Evolutionary conservation across 2,113 vertebrate genomes (phyloP).

Genomic region (Leptocoma aspasia): DNA sequence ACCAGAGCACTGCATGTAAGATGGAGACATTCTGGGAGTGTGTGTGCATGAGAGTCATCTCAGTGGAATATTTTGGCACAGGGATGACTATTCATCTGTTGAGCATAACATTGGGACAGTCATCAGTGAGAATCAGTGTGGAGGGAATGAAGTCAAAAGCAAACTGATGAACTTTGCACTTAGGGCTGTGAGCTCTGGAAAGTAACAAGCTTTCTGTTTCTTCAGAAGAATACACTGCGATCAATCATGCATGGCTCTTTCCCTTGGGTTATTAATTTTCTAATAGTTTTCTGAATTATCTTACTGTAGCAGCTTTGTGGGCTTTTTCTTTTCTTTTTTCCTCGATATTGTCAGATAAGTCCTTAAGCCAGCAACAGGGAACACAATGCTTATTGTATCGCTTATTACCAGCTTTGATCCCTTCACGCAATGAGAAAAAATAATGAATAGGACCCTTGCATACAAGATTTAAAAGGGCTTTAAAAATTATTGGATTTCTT

Average conservation of each 20-base stretch:
- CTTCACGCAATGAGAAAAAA: background rate
- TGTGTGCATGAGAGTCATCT: background rate
- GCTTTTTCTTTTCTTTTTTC: background rate
- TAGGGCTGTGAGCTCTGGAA: conserved; percentile 3
- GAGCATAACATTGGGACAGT: background rate
- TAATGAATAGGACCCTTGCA: background rate
- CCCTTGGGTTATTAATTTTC: background rate
- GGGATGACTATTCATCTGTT: background rate
- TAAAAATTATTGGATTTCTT: background rate
- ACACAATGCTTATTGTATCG: background rate
- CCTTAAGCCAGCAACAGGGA: background rate
- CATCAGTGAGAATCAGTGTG: background rate
- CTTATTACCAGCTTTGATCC: background rate
- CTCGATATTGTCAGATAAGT: background rate
- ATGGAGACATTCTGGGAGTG: background rate
- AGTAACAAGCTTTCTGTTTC: conserved; percentile 20
- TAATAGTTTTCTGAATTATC: conserved; percentile 38
- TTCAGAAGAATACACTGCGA: background rate
- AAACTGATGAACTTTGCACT: conserved; percentile 42
- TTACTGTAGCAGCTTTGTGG: background rate
- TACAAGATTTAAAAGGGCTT: background rate
- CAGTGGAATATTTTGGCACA: background rate
- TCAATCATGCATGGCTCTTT: background rate
- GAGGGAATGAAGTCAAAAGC: background rate
- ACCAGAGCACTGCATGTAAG: background rate